phyloP scores from a whole-genome alignment of 2,113 vertebrate genomes.

The Solenodon paradoxus region DNA sequence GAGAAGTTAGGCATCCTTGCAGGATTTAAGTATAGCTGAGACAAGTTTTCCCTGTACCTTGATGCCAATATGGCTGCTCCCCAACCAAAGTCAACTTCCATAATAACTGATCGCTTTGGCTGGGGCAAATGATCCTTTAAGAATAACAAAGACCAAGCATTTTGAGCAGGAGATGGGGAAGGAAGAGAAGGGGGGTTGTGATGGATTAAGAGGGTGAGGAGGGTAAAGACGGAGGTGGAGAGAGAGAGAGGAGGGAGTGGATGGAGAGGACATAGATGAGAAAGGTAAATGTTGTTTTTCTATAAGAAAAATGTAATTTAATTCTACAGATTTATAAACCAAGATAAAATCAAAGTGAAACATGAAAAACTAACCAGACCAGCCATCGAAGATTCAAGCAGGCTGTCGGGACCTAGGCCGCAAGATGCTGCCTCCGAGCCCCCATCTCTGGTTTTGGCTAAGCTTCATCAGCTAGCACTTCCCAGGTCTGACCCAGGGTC shows the following conservation, averaged over 20 bases:
- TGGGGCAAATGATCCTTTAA: not conserved
- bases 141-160: not conserved
- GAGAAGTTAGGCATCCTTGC: not conserved
- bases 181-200: not conserved
- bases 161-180: not conserved
- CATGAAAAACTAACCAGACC: not conserved
- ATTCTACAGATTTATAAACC: slow-evolving; percentile 84
- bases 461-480: not conserved
- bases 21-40: not conserved
- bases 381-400: not conserved
- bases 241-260: no score
- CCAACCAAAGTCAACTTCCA: not conserved
- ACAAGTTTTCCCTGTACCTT: not conserved
- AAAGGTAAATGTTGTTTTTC: not conserved
- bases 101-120: not conserved
- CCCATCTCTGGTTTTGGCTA: fast-evolving
- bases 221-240: no score
- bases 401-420: no score
- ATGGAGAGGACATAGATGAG: not conserved
- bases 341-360: slow-evolving; percentile 47
- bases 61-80: not conserved
- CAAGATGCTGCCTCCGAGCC: not conserved
- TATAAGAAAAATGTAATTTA: slow-evolving; percentile 74
- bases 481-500: not conserved
- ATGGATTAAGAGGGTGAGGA: no score